A percentile compares a stretch with the other conserved stretches of the same genome.
Conservation (phyloP, 2,797 vertebrate genomes). For the Acanthornis magna region DNA sequence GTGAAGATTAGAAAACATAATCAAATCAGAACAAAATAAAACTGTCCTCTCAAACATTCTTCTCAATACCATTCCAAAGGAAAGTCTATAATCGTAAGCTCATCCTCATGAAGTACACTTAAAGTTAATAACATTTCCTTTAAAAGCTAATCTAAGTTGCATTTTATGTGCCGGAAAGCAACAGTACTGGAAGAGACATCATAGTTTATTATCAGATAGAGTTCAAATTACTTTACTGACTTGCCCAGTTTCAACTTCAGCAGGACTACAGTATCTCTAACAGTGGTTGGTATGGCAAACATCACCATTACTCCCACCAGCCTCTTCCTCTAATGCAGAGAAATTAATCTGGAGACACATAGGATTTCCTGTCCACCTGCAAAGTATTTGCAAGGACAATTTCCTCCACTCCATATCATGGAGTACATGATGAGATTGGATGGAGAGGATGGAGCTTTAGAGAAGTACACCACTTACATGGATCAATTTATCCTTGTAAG, state of each 20-base stretch:
- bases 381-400: not conserved
- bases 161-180: not conserved
- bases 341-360: not conserved
- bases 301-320: not conserved
- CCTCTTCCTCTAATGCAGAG: not conserved
- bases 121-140: not conserved
- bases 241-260: not conserved
- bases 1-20: not conserved
- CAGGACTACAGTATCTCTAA: not conserved
- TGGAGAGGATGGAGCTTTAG: not conserved
- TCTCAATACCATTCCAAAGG: not conserved
- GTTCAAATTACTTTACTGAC: not conserved
- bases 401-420: not conserved
- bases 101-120: not conserved
- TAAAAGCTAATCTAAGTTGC: not conserved
- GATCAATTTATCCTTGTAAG: not conserved
- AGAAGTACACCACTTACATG: not conserved
- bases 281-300: not conserved
- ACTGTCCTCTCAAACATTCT: not conserved
- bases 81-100: not conserved
- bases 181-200: not conserved
- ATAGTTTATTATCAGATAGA: not conserved
- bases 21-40: not conserved
- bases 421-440: not conserved
- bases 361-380: not conserved